Evolutionary conservation across 2,797 vertebrate species (phyloP).

Genomic region (Microhierax caerulescens): DNA sequence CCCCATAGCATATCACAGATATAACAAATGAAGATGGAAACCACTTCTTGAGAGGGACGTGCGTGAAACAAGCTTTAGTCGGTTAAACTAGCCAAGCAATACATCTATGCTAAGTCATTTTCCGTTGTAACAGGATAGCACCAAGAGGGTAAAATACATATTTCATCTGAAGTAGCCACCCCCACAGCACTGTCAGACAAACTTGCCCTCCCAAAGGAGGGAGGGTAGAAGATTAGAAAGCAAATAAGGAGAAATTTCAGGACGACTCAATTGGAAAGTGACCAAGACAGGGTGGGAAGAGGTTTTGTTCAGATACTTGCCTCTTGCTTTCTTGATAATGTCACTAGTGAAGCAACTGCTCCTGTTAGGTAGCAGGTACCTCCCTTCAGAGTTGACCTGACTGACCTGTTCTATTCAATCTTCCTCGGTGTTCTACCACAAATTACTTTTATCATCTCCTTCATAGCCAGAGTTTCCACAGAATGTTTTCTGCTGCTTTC

Average conservation of each 20-base stretch:
- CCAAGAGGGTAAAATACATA: background rate
- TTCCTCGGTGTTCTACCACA: background rate
- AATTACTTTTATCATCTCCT: background rate
- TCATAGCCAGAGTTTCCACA: background rate
- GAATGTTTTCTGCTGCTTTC: background rate
- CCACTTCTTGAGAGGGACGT: background rate
- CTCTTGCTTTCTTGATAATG: background rate
- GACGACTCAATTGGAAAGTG: background rate
- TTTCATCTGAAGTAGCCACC: background rate
- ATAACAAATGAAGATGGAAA: slow-evolving; percentile 7
- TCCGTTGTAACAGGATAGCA: slow-evolving; percentile 12
- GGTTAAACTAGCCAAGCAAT: background rate
- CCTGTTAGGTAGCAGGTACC: background rate
- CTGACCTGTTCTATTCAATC: background rate
- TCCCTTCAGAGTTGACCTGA: background rate
- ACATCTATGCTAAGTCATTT: background rate
- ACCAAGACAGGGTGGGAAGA: background rate
- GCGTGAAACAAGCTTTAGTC: background rate
- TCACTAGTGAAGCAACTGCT: background rate
- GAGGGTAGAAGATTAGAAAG: background rate
- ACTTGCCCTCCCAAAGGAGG: background rate
- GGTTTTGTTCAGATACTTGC: background rate
- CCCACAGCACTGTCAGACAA: slow-evolving; percentile 1
- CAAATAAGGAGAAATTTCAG: background rate
- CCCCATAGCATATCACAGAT: background rate